phyloP scores from a whole-genome alignment of 2,888 invertebrate genomes.

The Agelastica alni region DNA sequence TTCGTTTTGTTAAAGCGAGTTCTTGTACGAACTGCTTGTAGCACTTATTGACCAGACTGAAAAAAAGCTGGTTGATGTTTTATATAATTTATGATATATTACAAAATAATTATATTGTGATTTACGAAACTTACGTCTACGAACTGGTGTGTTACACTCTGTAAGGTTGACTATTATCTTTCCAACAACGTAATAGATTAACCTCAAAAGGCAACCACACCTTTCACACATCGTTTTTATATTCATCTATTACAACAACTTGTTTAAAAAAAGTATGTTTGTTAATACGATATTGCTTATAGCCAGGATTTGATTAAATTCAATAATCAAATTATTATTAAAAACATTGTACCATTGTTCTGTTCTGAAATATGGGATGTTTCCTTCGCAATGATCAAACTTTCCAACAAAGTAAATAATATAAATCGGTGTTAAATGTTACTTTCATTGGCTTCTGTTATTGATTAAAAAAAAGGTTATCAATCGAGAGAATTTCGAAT shows the following conservation, averaged over 20 bases:
- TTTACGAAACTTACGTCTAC: no score
- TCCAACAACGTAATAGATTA: conserved; percentile 4
- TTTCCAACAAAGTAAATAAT: neutral
- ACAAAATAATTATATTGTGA: no score
- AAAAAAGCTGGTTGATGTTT: no score
- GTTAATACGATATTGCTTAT: conserved; percentile 1
- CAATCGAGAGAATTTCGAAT: no score
- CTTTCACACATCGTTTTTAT: conserved; percentile 5
- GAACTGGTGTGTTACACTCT: no score
- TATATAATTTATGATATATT: no score
- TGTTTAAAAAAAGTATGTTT: conserved; percentile 1
- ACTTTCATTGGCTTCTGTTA: no score
- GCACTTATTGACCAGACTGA: no score
- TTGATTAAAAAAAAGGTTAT: no score
- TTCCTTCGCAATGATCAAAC: neutral
- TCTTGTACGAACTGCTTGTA: no score
- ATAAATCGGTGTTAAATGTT: no score
- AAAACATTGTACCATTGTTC: neutral
- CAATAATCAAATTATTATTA: neutral
- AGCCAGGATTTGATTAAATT: conserved; percentile 10
- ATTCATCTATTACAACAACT: conserved; percentile 1
- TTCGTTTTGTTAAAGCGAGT: no score
- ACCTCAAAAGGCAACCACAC: conserved; percentile 12
- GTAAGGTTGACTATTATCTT: neutral
- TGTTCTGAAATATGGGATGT: neutral